Conservation (phyloP, 2,113 vertebrate species). For the Nerophis ophidion region DNA sequence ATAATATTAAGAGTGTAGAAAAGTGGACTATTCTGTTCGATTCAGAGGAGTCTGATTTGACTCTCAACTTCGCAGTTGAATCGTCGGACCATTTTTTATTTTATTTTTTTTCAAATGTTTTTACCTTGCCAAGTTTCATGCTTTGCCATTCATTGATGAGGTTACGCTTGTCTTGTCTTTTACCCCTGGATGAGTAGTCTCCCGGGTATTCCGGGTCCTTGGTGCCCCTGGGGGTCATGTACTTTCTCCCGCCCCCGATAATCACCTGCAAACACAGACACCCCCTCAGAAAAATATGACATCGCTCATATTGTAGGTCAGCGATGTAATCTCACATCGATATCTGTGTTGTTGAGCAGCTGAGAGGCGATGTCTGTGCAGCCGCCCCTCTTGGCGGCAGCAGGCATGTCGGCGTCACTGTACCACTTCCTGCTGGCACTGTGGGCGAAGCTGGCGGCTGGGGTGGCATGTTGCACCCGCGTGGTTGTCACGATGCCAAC, state of each 20-base stretch:
- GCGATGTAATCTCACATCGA: constrained; percentile 55
- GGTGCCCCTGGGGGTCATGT: constrained; percentile 71
- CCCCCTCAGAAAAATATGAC: neutral
- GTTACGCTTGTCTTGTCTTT: constrained; percentile 58
- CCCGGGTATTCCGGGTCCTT: constrained; percentile 69
- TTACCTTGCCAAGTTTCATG: constrained; percentile 68
- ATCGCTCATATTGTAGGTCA: neutral
- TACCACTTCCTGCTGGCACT: constrained; percentile 75
- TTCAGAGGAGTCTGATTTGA: no score
- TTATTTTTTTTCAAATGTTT: no score
- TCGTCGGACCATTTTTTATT: no score
- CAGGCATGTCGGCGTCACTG: constrained; percentile 71
- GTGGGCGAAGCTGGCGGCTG: constrained; percentile 72
- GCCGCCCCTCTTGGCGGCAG: constrained; percentile 50
- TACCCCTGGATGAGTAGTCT: constrained; percentile 49
- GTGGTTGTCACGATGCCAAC: constrained; percentile 78
- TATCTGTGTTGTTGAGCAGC: constrained; percentile 70
- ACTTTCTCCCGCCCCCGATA: constrained; percentile 73
- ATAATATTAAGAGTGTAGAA: no score
- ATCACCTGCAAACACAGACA: constrained; percentile 61
- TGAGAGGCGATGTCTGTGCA: constrained; percentile 74
- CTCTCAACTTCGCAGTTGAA: no score
- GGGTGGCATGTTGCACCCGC: constrained; percentile 74
- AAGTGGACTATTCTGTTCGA: no score
- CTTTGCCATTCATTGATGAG: constrained; percentile 68